Evolutionary conservation across 2,797 vertebrate genomes (phyloP).

Genomic region (Paramormyrops hopkinsi): DNA sequence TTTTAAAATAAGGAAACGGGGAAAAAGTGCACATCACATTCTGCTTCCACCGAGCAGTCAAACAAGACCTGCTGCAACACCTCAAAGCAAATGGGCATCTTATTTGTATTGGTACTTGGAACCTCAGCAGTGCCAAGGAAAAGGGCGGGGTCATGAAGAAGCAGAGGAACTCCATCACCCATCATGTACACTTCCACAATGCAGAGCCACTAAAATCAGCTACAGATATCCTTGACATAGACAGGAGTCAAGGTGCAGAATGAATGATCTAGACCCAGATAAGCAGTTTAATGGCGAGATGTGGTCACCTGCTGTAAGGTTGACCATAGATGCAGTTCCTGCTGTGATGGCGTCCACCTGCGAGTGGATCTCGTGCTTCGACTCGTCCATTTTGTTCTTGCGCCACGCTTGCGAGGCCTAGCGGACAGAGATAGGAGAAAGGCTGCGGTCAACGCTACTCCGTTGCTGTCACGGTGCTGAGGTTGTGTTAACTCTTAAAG

Average conservation of each 20-base stretch:
- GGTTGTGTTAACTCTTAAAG: not conserved
- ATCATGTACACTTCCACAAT: not conserved
- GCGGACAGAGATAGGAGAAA: slow-evolving; percentile 22
- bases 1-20: not conserved
- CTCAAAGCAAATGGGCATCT: not conserved
- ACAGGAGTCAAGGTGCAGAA: not conserved
- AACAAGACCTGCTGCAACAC: not conserved
- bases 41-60: not conserved
- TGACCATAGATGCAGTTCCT: slow-evolving; percentile 91
- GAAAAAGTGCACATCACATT: not conserved
- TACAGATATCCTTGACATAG: not conserved
- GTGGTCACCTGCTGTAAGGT: slow-evolving; percentile 81
- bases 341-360: slow-evolving; percentile 97
- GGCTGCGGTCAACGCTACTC: not conserved
- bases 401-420: slow-evolving; percentile 97
- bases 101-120: not conserved
- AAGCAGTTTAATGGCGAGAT: not conserved
- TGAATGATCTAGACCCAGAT: not conserved
- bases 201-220: not conserved
- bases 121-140: not conserved
- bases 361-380: slow-evolving; percentile 96
- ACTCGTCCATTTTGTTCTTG: slow-evolving; percentile 98
- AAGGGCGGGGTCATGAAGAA: not conserved
- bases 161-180: not conserved
- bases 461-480: not conserved